Evolutionary conservation across 1,140 invertebrate genomes (phyloP).

Genomic region (Parasteatoda tepidariorum): DNA sequence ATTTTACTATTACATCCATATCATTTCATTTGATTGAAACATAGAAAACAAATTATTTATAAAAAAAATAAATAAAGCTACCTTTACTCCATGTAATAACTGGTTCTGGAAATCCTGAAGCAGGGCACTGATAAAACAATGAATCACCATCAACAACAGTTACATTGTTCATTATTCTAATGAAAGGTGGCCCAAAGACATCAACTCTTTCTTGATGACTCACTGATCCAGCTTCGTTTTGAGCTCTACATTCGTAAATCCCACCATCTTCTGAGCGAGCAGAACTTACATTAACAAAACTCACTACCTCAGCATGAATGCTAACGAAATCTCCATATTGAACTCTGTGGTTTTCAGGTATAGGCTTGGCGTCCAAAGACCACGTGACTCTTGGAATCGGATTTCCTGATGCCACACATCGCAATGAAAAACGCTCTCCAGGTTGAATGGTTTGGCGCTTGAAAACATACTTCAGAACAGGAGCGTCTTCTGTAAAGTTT

Average conservation of each 20-base stretch:
- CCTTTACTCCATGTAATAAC: constrained; percentile 92
- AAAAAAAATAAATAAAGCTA: constrained; percentile 65
- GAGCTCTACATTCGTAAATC: constrained; percentile 68
- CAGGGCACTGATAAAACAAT: constrained; percentile 88
- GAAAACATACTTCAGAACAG: constrained; percentile 86
- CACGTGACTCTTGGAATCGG: constrained; percentile 91
- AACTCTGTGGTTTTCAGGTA: constrained; percentile 61
- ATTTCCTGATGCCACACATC: constrained; percentile 53
- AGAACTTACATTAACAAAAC: constrained; percentile 88
- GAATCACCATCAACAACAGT: constrained; percentile 93
- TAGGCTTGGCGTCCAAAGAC: constrained; percentile 80
- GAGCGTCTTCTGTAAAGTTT: constrained; percentile 69
- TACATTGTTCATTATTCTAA: constrained; percentile 89
- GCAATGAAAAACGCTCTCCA: constrained; percentile 27
- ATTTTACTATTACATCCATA: too few species aligned
- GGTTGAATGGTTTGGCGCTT: constrained; percentile 70
- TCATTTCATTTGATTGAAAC: too few species aligned
- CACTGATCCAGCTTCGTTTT: constrained; percentile 79
- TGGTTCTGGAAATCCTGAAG: constrained; percentile 93
- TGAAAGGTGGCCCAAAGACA: constrained; percentile 90
- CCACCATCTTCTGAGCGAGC: constrained; percentile 72
- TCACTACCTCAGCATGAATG: constrained; percentile 78
- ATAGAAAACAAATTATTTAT: too few species aligned
- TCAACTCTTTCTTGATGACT: constrained; percentile 88
- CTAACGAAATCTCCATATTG: constrained; percentile 61